Conservation (phyloP, 2,113 vertebrate genomes). For the Coregonus clupeaformis region DNA sequence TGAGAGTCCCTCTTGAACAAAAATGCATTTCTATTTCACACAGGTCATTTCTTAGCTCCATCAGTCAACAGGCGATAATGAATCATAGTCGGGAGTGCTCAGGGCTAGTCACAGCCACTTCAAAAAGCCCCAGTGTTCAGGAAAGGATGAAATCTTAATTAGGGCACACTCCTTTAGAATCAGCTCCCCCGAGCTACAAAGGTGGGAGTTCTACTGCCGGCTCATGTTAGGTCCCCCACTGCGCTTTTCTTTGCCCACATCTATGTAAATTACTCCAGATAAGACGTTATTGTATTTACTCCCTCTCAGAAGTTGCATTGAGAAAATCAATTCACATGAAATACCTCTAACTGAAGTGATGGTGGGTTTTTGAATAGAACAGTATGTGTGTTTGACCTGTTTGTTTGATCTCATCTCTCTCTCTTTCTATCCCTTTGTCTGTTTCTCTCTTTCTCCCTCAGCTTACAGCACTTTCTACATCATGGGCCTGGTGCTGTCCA, state of each 20-base stretch:
- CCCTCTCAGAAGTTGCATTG: slow-evolving; percentile 35
- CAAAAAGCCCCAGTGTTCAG: slow-evolving; percentile 45
- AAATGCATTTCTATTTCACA: slow-evolving; percentile 31
- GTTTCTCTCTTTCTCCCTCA: slow-evolving; percentile 55
- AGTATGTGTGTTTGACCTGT: not conserved
- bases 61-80: slow-evolving; percentile 47
- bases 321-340: slow-evolving; percentile 57
- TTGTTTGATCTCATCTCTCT: not conserved
- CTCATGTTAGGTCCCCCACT: slow-evolving; percentile 15
- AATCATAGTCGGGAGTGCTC: slow-evolving; percentile 16
- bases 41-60: slow-evolving; percentile 30
- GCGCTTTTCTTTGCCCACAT: slow-evolving; percentile 24
- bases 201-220: slow-evolving; percentile 37
- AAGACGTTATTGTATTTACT: slow-evolving; percentile 54
- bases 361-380: not conserved
- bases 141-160: slow-evolving; percentile 67
- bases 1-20: not conserved
- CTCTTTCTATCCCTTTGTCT: not conserved
- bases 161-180: slow-evolving; percentile 39
- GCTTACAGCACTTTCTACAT: slow-evolving; percentile 99
- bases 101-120: slow-evolving; percentile 46
- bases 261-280: slow-evolving; percentile 54
- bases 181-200: slow-evolving; percentile 33
- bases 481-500: slow-evolving; percentile 92
- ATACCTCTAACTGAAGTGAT: slow-evolving; percentile 21